Evolutionary conservation across 2,797 vertebrate species (phyloP).

Genomic region (Aphelocoma californica): DNA sequence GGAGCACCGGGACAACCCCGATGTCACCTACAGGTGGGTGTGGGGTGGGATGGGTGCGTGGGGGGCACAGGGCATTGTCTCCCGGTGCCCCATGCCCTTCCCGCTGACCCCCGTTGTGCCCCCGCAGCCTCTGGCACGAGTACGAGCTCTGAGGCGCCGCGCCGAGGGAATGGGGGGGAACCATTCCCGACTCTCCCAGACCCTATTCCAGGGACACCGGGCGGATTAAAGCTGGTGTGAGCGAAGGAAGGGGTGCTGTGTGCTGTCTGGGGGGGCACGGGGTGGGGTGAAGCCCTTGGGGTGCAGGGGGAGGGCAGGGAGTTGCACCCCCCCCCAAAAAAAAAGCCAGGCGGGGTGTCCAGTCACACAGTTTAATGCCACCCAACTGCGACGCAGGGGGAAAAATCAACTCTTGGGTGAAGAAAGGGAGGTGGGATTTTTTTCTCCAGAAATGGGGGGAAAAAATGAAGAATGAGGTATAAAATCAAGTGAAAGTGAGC

Average conservation of each 20-base stretch:
- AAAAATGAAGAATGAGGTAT: background rate
- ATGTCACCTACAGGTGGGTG: background rate
- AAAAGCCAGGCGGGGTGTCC: background rate
- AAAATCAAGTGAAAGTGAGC: background rate
- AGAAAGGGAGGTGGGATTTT: background rate
- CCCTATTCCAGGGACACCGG: background rate
- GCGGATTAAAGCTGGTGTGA: constrained; percentile 1
- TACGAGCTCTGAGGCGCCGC: constrained; percentile 12
- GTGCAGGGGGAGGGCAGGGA: background rate
- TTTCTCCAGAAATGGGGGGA: fast-evolving
- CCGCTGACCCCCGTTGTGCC: background rate
- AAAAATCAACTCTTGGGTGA: background rate
- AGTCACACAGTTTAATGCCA: background rate
- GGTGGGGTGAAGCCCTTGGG: background rate
- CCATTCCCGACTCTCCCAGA: background rate
- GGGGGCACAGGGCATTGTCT: background rate
- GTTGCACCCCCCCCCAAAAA: background rate
- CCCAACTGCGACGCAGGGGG: background rate
- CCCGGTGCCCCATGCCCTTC: background rate
- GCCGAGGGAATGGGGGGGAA: background rate
- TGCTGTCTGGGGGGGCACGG: background rate
- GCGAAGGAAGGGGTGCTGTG: background rate
- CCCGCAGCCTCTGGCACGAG: constrained; percentile 56
- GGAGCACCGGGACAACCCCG: background rate
- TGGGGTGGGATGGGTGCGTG: background rate